These are phyloP conservation scores for Bergia puertoricense DNA, from an alignment of 92 coral and sea anemone genomes.

Conservation along the genomic window DNA sequence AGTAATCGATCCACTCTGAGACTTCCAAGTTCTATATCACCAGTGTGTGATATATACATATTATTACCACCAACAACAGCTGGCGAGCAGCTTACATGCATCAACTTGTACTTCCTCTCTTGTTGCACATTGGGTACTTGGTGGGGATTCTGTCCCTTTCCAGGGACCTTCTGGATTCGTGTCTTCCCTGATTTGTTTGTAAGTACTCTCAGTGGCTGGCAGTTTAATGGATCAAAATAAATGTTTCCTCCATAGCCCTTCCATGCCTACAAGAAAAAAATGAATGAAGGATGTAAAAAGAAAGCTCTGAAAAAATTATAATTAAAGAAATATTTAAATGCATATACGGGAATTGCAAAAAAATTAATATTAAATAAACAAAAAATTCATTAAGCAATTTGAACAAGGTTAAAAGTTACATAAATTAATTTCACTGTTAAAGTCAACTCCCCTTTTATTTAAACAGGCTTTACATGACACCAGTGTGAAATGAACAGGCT, in stretches of 20 bases:
- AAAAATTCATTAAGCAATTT: no score
- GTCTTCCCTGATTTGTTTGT: conserved; percentile 48
- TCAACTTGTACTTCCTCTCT: neutral
- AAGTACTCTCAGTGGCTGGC: conserved; percentile 66
- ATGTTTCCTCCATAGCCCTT: conserved; percentile 85
- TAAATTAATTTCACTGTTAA: no score
- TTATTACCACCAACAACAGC: neutral
- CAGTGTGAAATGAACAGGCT: no score
- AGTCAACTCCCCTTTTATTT: no score
- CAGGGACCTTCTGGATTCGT: conserved; percentile 15
- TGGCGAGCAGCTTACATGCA: neutral
- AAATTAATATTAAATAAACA: no score
- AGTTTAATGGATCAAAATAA: conserved; percentile 77
- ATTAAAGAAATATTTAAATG: no score
- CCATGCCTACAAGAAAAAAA: conserved; percentile 56
- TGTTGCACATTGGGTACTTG: conserved; percentile 53
- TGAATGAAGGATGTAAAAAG: neutral
- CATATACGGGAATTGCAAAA: no score
- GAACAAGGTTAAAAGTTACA: no score
- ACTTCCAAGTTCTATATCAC: conserved; percentile 31
- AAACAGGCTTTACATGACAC: no score
- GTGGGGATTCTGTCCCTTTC: neutral
- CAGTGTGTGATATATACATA: neutral
- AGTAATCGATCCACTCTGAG: conserved; percentile 10
- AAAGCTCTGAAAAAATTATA: no score